Percentiles rank a stretch among this genome's conserved stretches.
These are phyloP conservation scores for Xestobium rufovillosum DNA, from an alignment of 2,888 invertebrate species.

Conservation along the genomic window DNA sequence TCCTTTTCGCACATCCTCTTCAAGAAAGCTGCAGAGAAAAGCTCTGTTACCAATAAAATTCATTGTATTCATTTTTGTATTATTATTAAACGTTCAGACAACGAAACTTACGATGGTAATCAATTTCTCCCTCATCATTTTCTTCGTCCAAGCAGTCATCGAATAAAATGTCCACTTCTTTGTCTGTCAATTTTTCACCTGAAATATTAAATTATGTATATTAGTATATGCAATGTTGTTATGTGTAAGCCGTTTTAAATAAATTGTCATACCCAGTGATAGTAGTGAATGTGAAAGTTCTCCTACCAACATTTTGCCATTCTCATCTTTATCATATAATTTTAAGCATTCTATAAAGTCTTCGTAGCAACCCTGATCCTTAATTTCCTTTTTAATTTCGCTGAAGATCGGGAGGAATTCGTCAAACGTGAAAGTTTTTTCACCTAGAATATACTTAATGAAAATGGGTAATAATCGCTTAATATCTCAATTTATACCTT, in stretches of 20 bases:
- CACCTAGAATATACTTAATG: constrained; percentile 44
- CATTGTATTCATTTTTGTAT: too few relatives aligned
- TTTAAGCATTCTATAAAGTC: constrained; percentile 99
- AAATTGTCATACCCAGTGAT: constrained; percentile 64
- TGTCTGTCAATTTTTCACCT: constrained; percentile 79
- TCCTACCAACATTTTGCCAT: constrained; percentile 90
- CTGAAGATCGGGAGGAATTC: constrained; percentile 96
- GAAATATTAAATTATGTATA: constrained; percentile 23
- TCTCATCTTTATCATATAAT: constrained; percentile 96
- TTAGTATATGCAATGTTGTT: background rate
- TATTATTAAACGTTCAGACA: too few relatives aligned
- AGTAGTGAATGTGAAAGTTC: constrained; percentile 93
- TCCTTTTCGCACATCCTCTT: constrained; percentile 71
- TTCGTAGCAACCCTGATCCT: constrained; percentile 92
- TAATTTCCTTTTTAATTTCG: constrained; percentile 80
- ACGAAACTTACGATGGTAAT: constrained; percentile 85
- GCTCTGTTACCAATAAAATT: constrained; percentile 23
- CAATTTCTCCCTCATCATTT: constrained; percentile 90
- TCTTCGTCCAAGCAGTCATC: constrained; percentile 85
- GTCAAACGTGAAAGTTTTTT: constrained; percentile 86
- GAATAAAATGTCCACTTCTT: constrained; percentile 68
- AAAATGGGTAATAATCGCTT: constrained; percentile 5
- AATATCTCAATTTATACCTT: constrained; percentile 48
- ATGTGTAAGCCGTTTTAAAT: background rate
- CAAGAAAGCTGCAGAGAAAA: constrained; percentile 66